Evolutionary conservation across 2,888 invertebrate species (phyloP), one percentile per base, ranked within the genome.

Genomic region (Bombylius discolor): DNA sequence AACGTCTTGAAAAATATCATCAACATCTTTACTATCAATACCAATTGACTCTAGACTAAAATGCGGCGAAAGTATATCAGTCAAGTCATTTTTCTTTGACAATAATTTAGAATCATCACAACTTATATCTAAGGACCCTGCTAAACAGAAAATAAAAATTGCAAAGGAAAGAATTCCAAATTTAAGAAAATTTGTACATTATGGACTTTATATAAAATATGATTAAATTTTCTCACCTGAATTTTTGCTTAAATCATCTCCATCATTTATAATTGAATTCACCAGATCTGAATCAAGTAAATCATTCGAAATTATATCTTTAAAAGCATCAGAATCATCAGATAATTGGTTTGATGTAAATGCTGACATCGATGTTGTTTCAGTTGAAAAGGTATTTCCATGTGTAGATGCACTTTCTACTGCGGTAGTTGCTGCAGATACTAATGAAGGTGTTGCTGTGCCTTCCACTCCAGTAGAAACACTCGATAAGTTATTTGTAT

Each of bases 1-100:
- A 58, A 92, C 90, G 49, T 87, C 90, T 75, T 92, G 91, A 73
- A 94, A 90, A 67, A 93, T 87, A 71, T 92, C 92, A 67, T 93
- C 92, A 2, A 93, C 90, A 64, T 92, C 92, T 70, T 89, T 89
- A 67, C 87, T 84, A 72, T 92, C 91, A 81, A 93, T 92, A 55
- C 81, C 84, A 79, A 85, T 87, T 3, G 85, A 82, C 66, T 89
- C 89, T 56, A 90, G 70, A 67, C 83, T 87, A 63, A 89, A 84
- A 66, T 82, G 79, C n/a, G 81, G 78, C 63, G 81, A 80, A 49
- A 84, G 73, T 63, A 84, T 81, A 68, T 84, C 84, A 53, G 79
- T 79, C 39, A 84, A 70, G 70, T 83, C 83, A 71, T 88, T 87
- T 73, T 88, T 88, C 56, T 49, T 68, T 66, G 46, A 23, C 12